These are phyloP conservation scores for Etheostoma perlongum DNA, from an alignment of 2,797 vertebrate species.

Conservation along the genomic window DNA sequence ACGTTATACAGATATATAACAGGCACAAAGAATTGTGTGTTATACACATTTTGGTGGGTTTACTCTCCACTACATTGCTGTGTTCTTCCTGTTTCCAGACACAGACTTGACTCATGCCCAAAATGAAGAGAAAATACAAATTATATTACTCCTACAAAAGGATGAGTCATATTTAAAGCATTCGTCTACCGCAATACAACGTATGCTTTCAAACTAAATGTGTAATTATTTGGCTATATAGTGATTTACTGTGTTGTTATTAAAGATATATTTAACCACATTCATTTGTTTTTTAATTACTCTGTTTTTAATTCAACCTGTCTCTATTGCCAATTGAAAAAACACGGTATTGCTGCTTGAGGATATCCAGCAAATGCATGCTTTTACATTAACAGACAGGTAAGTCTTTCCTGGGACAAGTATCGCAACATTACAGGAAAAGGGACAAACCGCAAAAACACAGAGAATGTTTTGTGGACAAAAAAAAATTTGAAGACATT, in stretches of 20 bases:
- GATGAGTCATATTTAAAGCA: slow-evolving; percentile 20
- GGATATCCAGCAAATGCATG: background rate
- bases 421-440: background rate
- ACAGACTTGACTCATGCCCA: background rate
- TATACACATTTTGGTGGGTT: background rate
- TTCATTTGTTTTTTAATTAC: background rate
- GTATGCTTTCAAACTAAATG: background rate
- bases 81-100: background rate
- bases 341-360: background rate
- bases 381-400: background rate
- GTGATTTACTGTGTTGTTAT: background rate
- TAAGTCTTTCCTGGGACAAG: background rate
- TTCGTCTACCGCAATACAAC: background rate
- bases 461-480: background rate
- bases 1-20: background rate
- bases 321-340: background rate
- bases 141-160: slow-evolving; percentile 3
- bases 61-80: background rate
- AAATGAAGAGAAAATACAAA: slow-evolving; percentile 14
- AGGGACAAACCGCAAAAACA: background rate
- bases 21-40: background rate
- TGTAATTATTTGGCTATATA: background rate
- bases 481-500: background rate
- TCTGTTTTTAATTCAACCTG: background rate
- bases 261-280: background rate